Evolutionary conservation across 2,797 vertebrate genomes (phyloP), one percentile per base, ranked within the genome.

Genomic region (Gouania willdenowi): DNA sequence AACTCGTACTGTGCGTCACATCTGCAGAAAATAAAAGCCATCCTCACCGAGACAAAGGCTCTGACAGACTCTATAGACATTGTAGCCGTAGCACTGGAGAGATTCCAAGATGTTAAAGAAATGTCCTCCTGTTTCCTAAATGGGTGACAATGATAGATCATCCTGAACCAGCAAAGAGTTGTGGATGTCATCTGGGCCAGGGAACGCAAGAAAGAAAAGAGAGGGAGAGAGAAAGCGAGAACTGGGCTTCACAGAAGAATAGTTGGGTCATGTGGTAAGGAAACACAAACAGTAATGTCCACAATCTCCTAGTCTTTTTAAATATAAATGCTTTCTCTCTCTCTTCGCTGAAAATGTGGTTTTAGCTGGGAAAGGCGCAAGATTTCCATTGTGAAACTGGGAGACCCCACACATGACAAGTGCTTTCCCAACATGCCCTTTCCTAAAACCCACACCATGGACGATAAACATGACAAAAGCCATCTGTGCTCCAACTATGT

Each of bases 1-100:
- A 32, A 28, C 20, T 43, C 5, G 6, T 39, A 34, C 35, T 35
- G 13, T 39, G 58, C 41, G 46, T 36, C 59, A 67, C 73, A 66
- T 77, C 20, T 57, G 66, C 48, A 75, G 71, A 61, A 77, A 81
- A 82, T 60, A 41, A 62, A 60, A 67, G 30, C 52, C 65, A 64
- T 71, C 41, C 47, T 64, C 49, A 6, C 71, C 55, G 55, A 71
- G 73, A 77, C 60, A 75, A 74, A 75, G 42, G 32, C 41, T 51
- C 51, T 54, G 62, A 64, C 52, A 47, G 34, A 27, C 21, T 51
- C 27, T 25, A 16, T 13, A 31, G 26, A 48, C 49, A 3, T 15
- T 28, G 33, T 36, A 54, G 57, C 44, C 45, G 14, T 51, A 54
- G 38, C 13, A 30, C 8, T 75, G 64, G 65, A 72, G 14, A 58